phyloP scores from a whole-genome alignment of 2,113 vertebrate species.

The human region DNA sequence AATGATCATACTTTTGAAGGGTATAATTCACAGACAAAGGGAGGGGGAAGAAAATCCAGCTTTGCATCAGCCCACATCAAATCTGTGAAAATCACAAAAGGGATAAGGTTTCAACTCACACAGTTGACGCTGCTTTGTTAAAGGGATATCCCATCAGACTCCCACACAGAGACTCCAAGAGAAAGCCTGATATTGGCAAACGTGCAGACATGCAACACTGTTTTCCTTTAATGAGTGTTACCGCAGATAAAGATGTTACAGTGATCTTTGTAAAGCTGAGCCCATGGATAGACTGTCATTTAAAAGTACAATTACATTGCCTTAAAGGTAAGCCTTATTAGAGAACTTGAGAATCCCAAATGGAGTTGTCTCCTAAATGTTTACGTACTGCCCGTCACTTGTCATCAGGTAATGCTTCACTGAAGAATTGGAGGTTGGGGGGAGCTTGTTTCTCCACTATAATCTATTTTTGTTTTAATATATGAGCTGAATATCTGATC shows the following conservation, averaged over 20 bases:
- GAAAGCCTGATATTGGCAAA: conserved; percentile 34
- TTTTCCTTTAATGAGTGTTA: conserved; percentile 55
- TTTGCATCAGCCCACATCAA: not conserved
- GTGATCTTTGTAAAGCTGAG: conserved; percentile 4
- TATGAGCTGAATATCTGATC: not conserved
- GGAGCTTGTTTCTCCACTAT: not conserved
- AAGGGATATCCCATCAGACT: not conserved
- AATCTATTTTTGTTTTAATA: not conserved
- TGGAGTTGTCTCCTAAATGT: not conserved
- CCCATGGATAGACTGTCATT: not conserved
- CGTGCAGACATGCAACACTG: not conserved
- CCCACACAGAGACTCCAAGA: not conserved
- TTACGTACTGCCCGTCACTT: not conserved
- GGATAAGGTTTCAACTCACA: not conserved
- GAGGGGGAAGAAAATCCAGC: not conserved
- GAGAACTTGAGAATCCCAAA: conserved; percentile 10
- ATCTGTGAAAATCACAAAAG: conserved; percentile 2
- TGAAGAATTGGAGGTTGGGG: not conserved
- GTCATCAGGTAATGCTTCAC: not conserved
- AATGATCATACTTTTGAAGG: not conserved
- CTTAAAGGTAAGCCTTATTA: conserved; percentile 18
- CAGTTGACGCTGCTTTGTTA: not conserved
- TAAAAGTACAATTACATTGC: conserved; percentile 61
- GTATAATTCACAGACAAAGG: not conserved
- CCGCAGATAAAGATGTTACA: conserved; percentile 27